Evolutionary conservation across 2,888 invertebrate species (phyloP).

Genomic region (Bibio marci): DNA sequence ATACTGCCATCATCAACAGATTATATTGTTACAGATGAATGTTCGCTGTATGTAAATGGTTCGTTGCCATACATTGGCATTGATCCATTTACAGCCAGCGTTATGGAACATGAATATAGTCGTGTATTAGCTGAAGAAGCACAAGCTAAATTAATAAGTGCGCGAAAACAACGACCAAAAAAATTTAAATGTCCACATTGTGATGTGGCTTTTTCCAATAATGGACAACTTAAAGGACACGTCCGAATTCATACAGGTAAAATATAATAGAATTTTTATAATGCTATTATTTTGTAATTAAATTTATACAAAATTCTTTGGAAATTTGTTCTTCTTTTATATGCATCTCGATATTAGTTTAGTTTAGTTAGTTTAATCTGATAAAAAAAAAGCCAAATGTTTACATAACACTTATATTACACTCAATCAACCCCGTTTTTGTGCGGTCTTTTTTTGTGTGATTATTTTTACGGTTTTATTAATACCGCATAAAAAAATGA

Average conservation of each 20-base stretch:
- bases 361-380: too few species aligned
- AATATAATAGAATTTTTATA: slow-evolving; percentile 7
- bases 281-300: neutral
- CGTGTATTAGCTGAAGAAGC: slow-evolving; percentile 54
- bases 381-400: too few species aligned
- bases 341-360: too few species aligned
- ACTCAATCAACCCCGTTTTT: too few species aligned
- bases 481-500: too few species aligned
- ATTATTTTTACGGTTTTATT: too few species aligned
- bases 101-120: slow-evolving; percentile 52
- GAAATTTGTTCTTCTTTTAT: too few species aligned
- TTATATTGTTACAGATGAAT: slow-evolving; percentile 18
- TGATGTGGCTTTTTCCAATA: slow-evolving; percentile 83
- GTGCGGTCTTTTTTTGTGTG: too few species aligned
- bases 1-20: neutral
- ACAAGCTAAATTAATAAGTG: slow-evolving; percentile 45
- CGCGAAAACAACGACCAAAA: slow-evolving; percentile 67
- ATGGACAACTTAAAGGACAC: slow-evolving; percentile 81
- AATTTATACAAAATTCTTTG: too few species aligned
- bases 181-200: slow-evolving; percentile 85
- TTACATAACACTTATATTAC: too few species aligned
- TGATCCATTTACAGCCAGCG: slow-evolving; percentile 27
- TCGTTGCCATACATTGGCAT: slow-evolving; percentile 17
- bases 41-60: neutral
- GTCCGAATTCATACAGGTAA: slow-evolving; percentile 76